phyloP scores from a whole-genome alignment of 2,113 vertebrate species.

The Dicentrarchus labrax region DNA sequence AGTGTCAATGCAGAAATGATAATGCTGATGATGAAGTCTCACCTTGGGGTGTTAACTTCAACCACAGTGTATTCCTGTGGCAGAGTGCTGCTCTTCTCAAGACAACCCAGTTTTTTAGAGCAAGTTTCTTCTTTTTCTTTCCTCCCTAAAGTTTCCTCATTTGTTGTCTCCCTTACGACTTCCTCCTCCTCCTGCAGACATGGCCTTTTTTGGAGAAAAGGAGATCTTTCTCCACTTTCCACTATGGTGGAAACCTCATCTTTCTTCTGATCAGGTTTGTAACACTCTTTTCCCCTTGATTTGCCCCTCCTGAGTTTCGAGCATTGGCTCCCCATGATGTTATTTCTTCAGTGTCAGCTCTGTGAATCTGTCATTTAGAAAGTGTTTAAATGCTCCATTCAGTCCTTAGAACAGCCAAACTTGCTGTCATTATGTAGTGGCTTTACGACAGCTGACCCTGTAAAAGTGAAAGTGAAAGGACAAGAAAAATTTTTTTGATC shows the following conservation, averaged over 20 bases:
- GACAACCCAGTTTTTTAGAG: neutral
- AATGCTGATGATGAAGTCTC: neutral
- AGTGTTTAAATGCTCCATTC: neutral
- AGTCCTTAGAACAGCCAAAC: neutral
- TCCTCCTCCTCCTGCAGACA: neutral
- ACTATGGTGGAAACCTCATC: neutral
- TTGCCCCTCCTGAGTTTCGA: neutral
- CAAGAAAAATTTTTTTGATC: too few species aligned
- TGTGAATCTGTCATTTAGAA: constrained; percentile 8
- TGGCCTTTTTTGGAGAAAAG: neutral
- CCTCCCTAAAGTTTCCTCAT: neutral
- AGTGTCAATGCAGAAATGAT: neutral
- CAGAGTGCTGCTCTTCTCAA: neutral
- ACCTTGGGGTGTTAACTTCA: constrained; percentile 4
- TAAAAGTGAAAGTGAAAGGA: too few species aligned
- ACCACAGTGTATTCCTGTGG: neutral
- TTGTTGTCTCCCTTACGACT: neutral
- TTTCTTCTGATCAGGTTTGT: neutral
- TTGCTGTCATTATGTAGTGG: neutral
- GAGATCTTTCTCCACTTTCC: neutral
- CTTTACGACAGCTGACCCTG: too few species aligned
- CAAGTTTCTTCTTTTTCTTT: neutral
- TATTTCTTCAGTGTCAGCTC: constrained; percentile 1
- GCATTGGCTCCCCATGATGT: constrained; percentile 16
- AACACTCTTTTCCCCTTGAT: neutral